A percentile compares a stretch with the other conserved stretches of the same genome.
Evolutionary conservation across 2,113 vertebrate genomes (phyloP).

Genomic region (Bubo blakistoni): DNA sequence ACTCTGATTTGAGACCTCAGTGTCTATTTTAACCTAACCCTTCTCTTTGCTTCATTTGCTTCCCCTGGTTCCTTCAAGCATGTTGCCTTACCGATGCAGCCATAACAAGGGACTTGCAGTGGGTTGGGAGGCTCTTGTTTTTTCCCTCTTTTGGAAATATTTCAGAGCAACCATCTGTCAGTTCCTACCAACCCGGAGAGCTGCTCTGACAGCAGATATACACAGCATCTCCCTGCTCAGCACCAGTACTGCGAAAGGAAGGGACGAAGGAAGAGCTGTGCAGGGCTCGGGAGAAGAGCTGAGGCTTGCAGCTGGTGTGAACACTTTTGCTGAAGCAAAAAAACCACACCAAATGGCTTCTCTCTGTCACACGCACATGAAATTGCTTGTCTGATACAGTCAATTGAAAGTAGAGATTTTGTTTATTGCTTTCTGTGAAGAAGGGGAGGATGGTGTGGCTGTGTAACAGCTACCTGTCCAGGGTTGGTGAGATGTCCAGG

Average conservation of each 20-base stretch:
- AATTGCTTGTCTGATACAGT: not conserved
- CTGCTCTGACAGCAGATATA: not conserved
- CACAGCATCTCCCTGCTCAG: not conserved
- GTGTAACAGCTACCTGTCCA: not conserved
- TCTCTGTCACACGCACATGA: not conserved
- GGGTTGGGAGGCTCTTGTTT: not conserved
- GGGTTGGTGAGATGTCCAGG: not conserved
- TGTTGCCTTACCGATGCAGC: not conserved
- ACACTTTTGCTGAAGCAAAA: not conserved
- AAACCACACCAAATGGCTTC: not conserved
- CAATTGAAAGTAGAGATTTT: not conserved
- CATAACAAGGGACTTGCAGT: not conserved
- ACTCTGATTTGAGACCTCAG: not conserved
- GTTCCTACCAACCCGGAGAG: not conserved
- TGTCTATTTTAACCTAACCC: not conserved
- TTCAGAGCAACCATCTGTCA: conserved; percentile 20
- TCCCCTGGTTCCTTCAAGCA: not conserved
- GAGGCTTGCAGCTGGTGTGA: not conserved
- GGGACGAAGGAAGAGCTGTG: not conserved
- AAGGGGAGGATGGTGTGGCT: not conserved
- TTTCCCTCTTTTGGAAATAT: not conserved
- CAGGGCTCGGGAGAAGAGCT: not conserved
- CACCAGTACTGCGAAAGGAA: not conserved
- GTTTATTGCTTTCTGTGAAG: not conserved
- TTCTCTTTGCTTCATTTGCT: not conserved